Base-by-base conservation (phyloP, 2,113 vertebrate species). In the Boleophthalmus pectinirostris region DNA sequence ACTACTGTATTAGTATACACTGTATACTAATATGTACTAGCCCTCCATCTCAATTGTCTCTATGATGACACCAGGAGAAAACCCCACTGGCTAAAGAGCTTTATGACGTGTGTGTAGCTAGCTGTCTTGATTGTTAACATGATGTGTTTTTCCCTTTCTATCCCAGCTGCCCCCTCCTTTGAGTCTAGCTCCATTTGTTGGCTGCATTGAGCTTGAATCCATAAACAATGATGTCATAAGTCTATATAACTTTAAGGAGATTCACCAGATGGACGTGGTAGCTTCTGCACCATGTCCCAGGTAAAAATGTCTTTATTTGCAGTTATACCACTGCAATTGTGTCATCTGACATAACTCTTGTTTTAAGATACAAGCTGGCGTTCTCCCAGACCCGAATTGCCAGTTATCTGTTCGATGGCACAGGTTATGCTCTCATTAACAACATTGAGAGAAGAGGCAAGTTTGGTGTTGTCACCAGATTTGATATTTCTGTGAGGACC, bases 381-480 rank as follows among this genome's bases (percentile, higher is more conserved):
- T 99, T 99, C 91, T 97, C 97, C 33, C 96, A 97, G 90, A 98
- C 96, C 51, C 93, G 96, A 5, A 94, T 97, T 60, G 93, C 96
- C 51, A 99, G 96, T 85, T 99, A 97, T 79, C 94, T 96, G 89
- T 99, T 99, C 74, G 98, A 99, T 60, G 97, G 98, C 38, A 95
- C 93, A 5, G 97, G 98, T 69, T 99, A 95, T 16, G 97, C 96
- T 0, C 89, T 98, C 71, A 94, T 98, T 74, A 95, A 89, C 33
- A 94, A 98, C 63, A 97, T 99, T 49, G 96, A 97, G 23, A 94
- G 93, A 80, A 94, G 97, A 66, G 89, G 90, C 12, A 92, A 86
- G 77, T 93, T 94, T 46, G 94, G 95, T 25, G 92, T 96, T 3
- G 96, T 98, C 80, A 98, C 95, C 35, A 95, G 98, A 73, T 98